A percentile compares a stretch with the other conserved stretches of the same genome.
These are phyloP conservation scores for Dromaius novaehollandiae DNA, from an alignment of 2,113 vertebrate species.

Conservation along the genomic window DNA sequence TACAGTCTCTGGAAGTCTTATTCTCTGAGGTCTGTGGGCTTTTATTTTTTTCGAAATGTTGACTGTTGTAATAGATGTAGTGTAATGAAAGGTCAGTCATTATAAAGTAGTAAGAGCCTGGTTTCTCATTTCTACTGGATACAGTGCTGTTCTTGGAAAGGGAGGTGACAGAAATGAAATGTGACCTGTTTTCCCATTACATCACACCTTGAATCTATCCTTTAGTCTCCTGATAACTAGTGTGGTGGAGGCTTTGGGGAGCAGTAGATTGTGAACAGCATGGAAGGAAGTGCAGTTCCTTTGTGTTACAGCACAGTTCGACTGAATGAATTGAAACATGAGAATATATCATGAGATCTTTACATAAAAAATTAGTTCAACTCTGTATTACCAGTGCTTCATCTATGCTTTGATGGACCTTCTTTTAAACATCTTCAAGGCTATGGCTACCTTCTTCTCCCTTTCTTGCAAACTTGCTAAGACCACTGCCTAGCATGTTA, in stretches of 20 bases:
- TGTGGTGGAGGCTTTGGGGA: neutral
- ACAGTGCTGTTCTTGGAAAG: neutral
- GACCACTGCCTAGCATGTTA: neutral
- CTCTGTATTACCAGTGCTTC: neutral
- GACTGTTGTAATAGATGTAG: neutral
- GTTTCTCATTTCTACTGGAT: neutral
- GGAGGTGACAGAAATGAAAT: neutral
- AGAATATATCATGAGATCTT: neutral
- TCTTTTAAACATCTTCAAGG: neutral
- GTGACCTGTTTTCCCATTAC: neutral
- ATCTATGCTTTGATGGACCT: neutral
- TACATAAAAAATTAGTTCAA: neutral
- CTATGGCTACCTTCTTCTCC: neutral
- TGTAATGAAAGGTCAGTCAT: neutral
- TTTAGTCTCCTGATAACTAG: neutral
- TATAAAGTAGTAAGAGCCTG: neutral
- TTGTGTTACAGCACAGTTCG: neutral
- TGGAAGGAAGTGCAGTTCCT: neutral
- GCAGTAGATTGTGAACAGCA: neutral
- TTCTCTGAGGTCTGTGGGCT: fast-evolving
- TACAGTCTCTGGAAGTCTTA: neutral
- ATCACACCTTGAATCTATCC: neutral
- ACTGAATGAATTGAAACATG: neutral
- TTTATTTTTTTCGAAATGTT: neutral
- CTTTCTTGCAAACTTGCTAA: neutral